Evolutionary conservation across 2,888 invertebrate genomes (phyloP).

Genomic region (Mactromeris polynyma): DNA sequence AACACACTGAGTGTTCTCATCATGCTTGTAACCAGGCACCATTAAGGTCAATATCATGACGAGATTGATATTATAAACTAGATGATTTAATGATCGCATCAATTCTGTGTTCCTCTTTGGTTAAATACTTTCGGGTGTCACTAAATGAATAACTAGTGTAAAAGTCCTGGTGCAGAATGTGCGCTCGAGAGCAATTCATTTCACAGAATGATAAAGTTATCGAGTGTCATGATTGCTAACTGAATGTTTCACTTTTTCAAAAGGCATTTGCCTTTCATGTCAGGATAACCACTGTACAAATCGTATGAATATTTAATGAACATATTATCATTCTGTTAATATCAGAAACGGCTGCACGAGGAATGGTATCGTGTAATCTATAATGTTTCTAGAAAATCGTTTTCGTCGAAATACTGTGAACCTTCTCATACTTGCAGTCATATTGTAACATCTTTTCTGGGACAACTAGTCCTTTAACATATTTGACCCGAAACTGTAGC

Average conservation of each 20-base stretch:
- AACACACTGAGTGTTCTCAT: too few relatives aligned
- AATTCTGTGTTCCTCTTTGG: background rate
- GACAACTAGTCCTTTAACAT: too few relatives aligned
- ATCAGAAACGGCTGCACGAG: background rate
- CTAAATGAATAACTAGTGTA: background rate
- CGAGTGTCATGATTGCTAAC: background rate
- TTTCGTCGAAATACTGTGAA: background rate
- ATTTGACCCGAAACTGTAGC: too few relatives aligned
- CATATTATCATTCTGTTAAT: background rate
- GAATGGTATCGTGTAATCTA: background rate
- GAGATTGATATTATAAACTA: background rate
- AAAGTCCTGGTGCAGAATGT: background rate
- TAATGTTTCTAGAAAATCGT: background rate
- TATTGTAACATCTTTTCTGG: too few relatives aligned
- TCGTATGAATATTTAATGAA: background rate
- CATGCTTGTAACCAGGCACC: too few relatives aligned
- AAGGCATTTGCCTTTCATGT: slow-evolving; percentile 2
- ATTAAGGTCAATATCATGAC: too few relatives aligned
- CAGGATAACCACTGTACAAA: background rate
- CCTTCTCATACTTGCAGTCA: background rate
- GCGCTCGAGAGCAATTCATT: background rate
- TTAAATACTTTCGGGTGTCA: background rate
- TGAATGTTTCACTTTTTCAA: background rate
- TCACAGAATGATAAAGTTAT: background rate
- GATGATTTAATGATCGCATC: background rate